Base-by-base conservation (phyloP, 1,140 invertebrate species). In the Babylonia areolata region DNA sequence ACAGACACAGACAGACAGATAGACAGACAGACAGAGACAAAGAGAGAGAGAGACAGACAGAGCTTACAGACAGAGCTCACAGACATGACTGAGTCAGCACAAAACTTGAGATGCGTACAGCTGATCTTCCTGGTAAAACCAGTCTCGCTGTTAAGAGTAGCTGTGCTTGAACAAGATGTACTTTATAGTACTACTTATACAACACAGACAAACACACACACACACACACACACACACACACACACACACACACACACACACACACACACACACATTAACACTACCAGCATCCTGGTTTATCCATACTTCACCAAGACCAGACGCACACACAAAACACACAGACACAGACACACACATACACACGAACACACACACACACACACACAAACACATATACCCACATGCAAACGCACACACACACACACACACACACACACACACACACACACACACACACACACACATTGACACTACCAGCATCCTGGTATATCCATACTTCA, bases 371-470 rank as follows among this genome's bases (percentile, higher is more conserved):
- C 73, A 75, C 31, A 75, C 33, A 75, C 31, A 75, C 31, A 75
- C 23, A 75, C 31, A 6, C 73, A 35, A n/a, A 75, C 73, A 75
- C 31, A 75, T 31, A 75, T n/a, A 75, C 31, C 6, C 73, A 35
- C 73, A 37, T n/a, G 28, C 73, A 75, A 0, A 75, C 73, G 35
- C 15, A 75, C 73, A 75, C 15, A 35, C 73, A 75, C 15, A 75
- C 73, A 75, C 73, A 75, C 31, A 75, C 73, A 75, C 73, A 75
- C 73, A 75, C 73, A 75, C 73, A 75, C 73, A 75, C 73, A 75
- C 73, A 75, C 73, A 75, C 73, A 75, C 73, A 75, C 73, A 75
- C 73, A 75, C 73, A 75, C 73, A 75, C 58, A 64, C 77, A 79
- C 77, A n/a, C 77, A 79, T 39, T 11, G 39, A 79, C 39, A 42